Conservation (phyloP, 1,140 invertebrate genomes). For the Micrasema longulum region DNA sequence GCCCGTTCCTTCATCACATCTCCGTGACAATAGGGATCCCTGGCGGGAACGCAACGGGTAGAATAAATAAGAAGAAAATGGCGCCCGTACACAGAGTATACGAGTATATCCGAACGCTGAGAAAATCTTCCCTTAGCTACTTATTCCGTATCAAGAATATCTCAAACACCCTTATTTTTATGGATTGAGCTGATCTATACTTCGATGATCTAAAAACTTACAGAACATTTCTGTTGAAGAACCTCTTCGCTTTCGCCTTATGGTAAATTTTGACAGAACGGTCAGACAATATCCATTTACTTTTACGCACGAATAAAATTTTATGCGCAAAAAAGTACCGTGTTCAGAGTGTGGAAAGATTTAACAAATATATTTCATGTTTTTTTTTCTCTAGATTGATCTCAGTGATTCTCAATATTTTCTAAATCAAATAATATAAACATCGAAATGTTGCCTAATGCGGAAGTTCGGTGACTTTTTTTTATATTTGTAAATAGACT, state of each 20-base stretch:
- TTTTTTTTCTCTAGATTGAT: no score
- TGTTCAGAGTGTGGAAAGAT: neutral
- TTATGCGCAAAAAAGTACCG: neutral
- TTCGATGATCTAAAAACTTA: constrained; percentile 4
- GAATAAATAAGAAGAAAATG: constrained; percentile 40
- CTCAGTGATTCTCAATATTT: no score
- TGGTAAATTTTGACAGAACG: constrained; percentile 12
- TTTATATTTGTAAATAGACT: no score
- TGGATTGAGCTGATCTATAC: neutral
- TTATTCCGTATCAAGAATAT: constrained; percentile 13
- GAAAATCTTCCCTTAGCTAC: constrained; percentile 15
- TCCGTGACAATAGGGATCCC: constrained; percentile 45
- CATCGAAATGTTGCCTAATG: no score
- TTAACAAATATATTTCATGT: no score
- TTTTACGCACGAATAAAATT: constrained; percentile 21
- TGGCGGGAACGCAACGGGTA: constrained; percentile 9
- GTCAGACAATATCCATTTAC: constrained; percentile 14
- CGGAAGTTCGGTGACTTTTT: no score
- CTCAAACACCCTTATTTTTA: neutral
- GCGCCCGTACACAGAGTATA: neutral
- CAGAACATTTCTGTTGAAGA: constrained; percentile 19
- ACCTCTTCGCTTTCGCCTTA: neutral
- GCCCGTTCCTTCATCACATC: constrained; percentile 51
- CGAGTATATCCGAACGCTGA: neutral
- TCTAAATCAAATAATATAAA: no score